Base-by-base conservation (phyloP, 2,797 vertebrate species). In the Myotis myotis region DNA sequence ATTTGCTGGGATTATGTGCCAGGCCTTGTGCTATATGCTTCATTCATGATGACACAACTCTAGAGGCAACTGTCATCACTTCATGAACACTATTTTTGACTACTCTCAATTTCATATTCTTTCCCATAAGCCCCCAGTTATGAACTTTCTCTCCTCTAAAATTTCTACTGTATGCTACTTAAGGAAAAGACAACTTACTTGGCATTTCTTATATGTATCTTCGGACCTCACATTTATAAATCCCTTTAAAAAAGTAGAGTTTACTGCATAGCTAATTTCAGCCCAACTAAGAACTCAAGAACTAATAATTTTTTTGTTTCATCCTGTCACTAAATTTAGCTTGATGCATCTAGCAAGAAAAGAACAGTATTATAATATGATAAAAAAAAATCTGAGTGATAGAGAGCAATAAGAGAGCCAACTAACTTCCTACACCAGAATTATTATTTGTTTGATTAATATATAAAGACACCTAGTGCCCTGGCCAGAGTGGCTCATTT, bases 371-470 rank as follows among this genome's bases (percentile, higher is more conserved):
- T 81, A 87, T 15, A 12, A 68, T 66, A 2, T 89, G 68, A 87
- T 79, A 44, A 12, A 60, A 60, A 91, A 93, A 88, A n/a, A 64
- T 68, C 25, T 74, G 60, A 86, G 16, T 89, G 93, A 96, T 25
- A 6, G 38, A 75, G 84, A 94, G 49, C 38, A 84, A 79, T 87
- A 88, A 93, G 66, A 96, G 53, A 96, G 25, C 38, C 55, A 81
- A 47, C 11, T 78, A 64, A 71, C 66, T 72, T 92, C 87, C 83
- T 85, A 95, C 2, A 68, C 13, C 49, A 64, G 76, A 94, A 87
- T 92, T 95, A 95, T 95, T 96, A 96, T 82, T 95, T 90, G 41
- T 89, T 70, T 89, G 94, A 93, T 96, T 92, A 96, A 95, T 96
- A 96, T 84, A 92, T 82, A 96, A 95, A 96, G 91, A 95, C 87